These are phyloP conservation scores for Ptychodera flava DNA, from an alignment of 35 echinoderm and acorn worm genomes.

Conservation along the genomic window DNA sequence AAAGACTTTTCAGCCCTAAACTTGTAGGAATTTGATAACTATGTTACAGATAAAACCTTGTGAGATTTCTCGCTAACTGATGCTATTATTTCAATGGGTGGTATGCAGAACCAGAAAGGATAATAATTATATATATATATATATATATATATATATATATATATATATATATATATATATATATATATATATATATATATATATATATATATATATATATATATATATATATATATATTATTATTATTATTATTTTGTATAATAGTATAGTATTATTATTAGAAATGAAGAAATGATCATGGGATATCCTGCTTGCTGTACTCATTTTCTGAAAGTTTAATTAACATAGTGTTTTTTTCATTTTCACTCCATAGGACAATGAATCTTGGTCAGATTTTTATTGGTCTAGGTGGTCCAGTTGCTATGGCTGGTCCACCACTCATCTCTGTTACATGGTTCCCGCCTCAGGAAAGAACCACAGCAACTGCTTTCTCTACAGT, in stretches of 20 bases:
- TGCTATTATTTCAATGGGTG: too few species aligned
- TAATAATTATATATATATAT: background rate
- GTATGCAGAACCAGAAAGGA: too few species aligned
- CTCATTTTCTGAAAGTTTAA: too few species aligned
- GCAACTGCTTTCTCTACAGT: conserved; percentile 53
- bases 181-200: background rate
- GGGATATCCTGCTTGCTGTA: too few species aligned
- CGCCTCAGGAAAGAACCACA: conserved; percentile 72
- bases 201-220: conserved; percentile 3
- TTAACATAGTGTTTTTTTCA: too few species aligned
- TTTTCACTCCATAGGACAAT: conserved; percentile 46
- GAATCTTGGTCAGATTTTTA: conserved; percentile 66
- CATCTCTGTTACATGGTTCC: conserved; percentile 82
- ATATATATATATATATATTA: background rate
- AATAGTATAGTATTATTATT: too few species aligned
- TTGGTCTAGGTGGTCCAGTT: conserved; percentile 66
- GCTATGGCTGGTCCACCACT: conserved; percentile 58
- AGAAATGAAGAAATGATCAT: too few species aligned
- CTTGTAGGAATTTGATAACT: too few species aligned
- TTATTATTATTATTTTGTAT: too few species aligned
- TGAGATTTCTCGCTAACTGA: too few species aligned
- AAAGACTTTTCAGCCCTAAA: too few species aligned
- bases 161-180: background rate
- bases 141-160: conserved; percentile 3
- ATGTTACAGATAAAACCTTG: too few species aligned